Base-by-base conservation (phyloP, 2,113 vertebrate species). In the Phyllopteryx taeniolatus region DNA sequence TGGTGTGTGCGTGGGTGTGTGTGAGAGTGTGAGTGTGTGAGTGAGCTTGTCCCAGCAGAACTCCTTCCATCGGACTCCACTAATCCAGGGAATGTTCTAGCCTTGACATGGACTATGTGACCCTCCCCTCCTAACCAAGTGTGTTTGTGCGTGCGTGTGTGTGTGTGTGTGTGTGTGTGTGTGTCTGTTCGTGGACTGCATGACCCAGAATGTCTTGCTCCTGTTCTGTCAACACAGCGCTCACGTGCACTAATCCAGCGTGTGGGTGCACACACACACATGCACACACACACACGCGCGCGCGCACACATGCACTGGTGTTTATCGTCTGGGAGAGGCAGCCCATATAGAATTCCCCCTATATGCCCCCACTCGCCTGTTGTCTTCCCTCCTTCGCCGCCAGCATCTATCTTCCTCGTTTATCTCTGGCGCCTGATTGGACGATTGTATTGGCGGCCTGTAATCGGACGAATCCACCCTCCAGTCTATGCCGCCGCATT, bases 121-220 rank as follows among this genome's bases (percentile, higher is more conserved):
- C 42, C 63, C 63, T 2, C 10, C n/a, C 63, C 60, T 35, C 60
- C 33, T 62, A 11, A 20, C 54, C 54, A 22, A 27, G 27, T 27
- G 27, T 27, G 27, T 27, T 27, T 27, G 27, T 27, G 27, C 27
- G 27, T 27, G 47, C 33, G 19, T 53, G 31, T 73, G 77, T 47
- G 33, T 14, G 42, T 49, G 53, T 42, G 47, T 42, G 19, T 53
- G 31, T 73, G 77, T 47, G 33, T 14, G 42, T 49, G 53, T 42
- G n/a, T 71, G 54, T 35, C 12, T 67, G 19, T 65, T n/a, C 31
- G 31, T 77, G 71, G 8, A n/a, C 61, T 64, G 49, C 60, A 33
- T 12, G 68, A 84, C 59, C 57, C 8, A 15, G 67, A 54, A 54
- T 69, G 7, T 72, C 69, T 62, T 7, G 27, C 75, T 68, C 4